Evolutionary conservation across 2,113 vertebrate genomes (phyloP).

Genomic region (Rhegmatorhina hoffmannsi): DNA sequence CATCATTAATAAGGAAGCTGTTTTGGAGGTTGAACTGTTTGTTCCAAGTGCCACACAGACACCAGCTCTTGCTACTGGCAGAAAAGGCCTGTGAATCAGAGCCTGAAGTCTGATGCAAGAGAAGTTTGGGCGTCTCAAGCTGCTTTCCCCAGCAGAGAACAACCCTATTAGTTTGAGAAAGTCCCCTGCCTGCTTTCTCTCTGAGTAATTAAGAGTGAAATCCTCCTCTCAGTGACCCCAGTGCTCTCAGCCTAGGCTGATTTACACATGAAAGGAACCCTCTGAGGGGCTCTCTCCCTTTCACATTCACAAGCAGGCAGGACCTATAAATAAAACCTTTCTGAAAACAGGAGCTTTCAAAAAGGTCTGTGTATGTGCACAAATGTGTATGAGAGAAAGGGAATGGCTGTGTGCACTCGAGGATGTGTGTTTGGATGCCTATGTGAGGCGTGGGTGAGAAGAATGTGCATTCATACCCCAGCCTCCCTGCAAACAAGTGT

Average conservation of each 20-base stretch:
- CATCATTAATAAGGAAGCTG: not conserved
- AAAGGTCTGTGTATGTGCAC: slow-evolving; percentile 57
- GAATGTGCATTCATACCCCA: not conserved
- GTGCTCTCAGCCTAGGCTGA: slow-evolving; percentile 72
- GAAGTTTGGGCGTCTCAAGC: not conserved
- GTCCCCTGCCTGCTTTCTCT: slow-evolving; percentile 70
- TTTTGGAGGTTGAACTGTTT: not conserved
- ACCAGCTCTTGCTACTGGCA: slow-evolving; percentile 19
- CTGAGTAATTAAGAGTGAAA: slow-evolving; percentile 81
- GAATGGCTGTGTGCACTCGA: slow-evolving; percentile 32
- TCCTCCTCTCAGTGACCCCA: slow-evolving; percentile 75
- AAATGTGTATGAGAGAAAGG: slow-evolving; percentile 15
- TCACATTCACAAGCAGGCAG: slow-evolving; percentile 74
- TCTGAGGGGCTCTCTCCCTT: slow-evolving; percentile 73
- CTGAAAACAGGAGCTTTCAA: slow-evolving; percentile 74
- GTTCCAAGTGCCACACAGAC: not conserved
- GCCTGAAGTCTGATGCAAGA: slow-evolving; percentile 35
- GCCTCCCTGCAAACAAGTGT: not conserved
- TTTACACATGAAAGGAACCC: slow-evolving; percentile 84
- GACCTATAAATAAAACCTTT: slow-evolving; percentile 80
- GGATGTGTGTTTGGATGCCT: slow-evolving; percentile 40
- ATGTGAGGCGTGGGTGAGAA: not conserved
- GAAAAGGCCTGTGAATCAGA: slow-evolving; percentile 14
- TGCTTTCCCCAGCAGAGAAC: slow-evolving; percentile 52
- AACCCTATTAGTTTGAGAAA: slow-evolving; percentile 63